These are phyloP conservation scores for Heliconius sara DNA, from an alignment of 2,888 invertebrate genomes.

Conservation along the genomic window DNA sequence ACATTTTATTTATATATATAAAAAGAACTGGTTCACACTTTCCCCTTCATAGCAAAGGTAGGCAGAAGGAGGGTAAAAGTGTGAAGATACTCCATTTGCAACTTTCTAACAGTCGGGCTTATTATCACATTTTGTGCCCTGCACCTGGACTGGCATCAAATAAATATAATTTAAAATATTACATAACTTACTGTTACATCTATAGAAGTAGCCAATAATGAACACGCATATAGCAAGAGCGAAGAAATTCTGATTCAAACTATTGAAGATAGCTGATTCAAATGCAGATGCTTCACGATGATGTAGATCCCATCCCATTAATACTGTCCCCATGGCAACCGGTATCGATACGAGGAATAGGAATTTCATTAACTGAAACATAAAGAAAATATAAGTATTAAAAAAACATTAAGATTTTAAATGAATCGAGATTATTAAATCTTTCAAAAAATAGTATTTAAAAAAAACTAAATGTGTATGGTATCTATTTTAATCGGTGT, in stretches of 20 bases:
- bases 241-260: constrained; percentile 78
- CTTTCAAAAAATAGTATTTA: no score
- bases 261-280: constrained; percentile 75
- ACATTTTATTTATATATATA: no score
- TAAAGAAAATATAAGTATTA: not conserved
- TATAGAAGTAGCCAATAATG: constrained; percentile 74
- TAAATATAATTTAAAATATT: not conserved
- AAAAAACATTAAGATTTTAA: not conserved
- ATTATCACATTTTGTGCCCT: no score
- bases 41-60: no score
- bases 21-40: no score
- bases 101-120: no score
- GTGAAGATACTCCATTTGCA: no score
- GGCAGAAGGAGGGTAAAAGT: no score
- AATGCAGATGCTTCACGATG: constrained; percentile 72
- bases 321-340: constrained; percentile 64
- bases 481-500: no score
- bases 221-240: constrained; percentile 76
- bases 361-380: constrained; percentile 67
- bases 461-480: not conserved
- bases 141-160: no score
- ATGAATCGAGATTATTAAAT: no score
- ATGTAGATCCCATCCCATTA: constrained; percentile 80
- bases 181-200: constrained; percentile 71
- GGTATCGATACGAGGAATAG: constrained; percentile 70